phyloP scores from a whole-genome alignment of 2,797 vertebrate species.

The Taeniopygia guttata region DNA sequence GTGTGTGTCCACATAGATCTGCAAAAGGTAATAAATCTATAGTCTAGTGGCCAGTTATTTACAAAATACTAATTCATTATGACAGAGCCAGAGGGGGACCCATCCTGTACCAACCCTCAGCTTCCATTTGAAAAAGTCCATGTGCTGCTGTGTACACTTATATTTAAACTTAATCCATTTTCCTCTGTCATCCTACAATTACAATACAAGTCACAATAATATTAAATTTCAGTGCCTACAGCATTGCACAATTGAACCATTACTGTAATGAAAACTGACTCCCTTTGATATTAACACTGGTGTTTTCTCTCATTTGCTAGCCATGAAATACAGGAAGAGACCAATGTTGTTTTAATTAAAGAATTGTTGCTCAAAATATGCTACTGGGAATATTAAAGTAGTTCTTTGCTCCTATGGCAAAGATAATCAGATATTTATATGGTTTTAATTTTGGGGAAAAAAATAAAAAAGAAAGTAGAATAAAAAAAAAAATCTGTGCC shows the following conservation, averaged over 20 bases:
- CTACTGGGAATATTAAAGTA: conserved; percentile 47
- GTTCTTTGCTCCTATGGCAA: conserved; percentile 17
- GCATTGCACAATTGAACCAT: conserved; percentile 65
- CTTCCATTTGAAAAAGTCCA: conserved; percentile 45
- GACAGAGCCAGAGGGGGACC: conserved; percentile 35
- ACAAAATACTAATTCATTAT: conserved; percentile 61
- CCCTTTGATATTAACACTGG: conserved; percentile 74
- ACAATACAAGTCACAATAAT: conserved; percentile 72
- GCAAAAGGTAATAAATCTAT: conserved; percentile 33
- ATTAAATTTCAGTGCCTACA: conserved; percentile 76
- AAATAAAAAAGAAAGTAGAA: neutral
- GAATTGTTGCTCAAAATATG: conserved; percentile 55
- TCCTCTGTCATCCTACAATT: conserved; percentile 73
- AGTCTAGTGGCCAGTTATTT: conserved; percentile 46
- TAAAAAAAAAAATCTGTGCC: neutral
- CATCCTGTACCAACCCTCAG: conserved; percentile 6
- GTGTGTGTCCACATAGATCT: neutral
- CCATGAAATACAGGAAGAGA: conserved; percentile 61
- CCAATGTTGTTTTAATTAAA: conserved; percentile 64
- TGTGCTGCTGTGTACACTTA: conserved; percentile 37
- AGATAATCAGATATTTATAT: conserved; percentile 39
- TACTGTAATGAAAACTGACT: conserved; percentile 72
- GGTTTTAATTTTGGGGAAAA: neutral
- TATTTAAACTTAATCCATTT: conserved; percentile 71
- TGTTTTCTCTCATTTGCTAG: conserved; percentile 67